Evolutionary conservation across 2,113 vertebrate species (phyloP), one percentile per base, ranked within the genome.

Genomic region (Agapornis roseicollis): DNA sequence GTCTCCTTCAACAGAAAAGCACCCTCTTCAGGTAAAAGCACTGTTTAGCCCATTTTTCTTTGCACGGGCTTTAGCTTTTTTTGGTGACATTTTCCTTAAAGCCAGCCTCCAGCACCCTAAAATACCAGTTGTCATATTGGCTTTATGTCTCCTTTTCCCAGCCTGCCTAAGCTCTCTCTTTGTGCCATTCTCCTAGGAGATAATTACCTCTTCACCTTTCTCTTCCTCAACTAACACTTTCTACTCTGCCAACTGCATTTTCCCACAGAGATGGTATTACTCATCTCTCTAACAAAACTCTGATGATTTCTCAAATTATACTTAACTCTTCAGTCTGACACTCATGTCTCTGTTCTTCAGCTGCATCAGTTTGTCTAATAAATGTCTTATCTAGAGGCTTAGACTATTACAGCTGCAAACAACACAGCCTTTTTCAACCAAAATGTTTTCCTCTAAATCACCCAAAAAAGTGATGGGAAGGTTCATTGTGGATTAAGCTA

Each of bases 181-280:
- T 68, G 44, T 80, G 70, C 89, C 73, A 35, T 72, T 96, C 89
- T 96, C 94, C 86, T 52, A 92, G 91, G 96, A 96, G 96, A 81
- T 95, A 94, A 92, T 97, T 95, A 95, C 94, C 87, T 93, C 86
- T 91, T 93, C 95, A 97, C 96, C 95, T 97, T 95, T 95, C 86
- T 49, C 61, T 95, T 93, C 93, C 84, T 91, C 80, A 90, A 3
- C 77, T 86, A 90, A 82, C 85, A 78, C 69, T 64, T 76, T 72
- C 39, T 91, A 39, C 83, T 89, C 89, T 94, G 84, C 86, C 94
- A 95, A 47, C 91, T 87, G 56, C 79, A 72, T 94, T 95, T 97
- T 97, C 95, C 93, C 96, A 95, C 80, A 74, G 93, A 92, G 91
- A 94, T 79, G 31, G 13, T 76, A 95, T 94, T 96, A 94, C 95